phyloP scores from a whole-genome alignment of 2,113 vertebrate species.

The Myanophis thanlyinensis region DNA sequence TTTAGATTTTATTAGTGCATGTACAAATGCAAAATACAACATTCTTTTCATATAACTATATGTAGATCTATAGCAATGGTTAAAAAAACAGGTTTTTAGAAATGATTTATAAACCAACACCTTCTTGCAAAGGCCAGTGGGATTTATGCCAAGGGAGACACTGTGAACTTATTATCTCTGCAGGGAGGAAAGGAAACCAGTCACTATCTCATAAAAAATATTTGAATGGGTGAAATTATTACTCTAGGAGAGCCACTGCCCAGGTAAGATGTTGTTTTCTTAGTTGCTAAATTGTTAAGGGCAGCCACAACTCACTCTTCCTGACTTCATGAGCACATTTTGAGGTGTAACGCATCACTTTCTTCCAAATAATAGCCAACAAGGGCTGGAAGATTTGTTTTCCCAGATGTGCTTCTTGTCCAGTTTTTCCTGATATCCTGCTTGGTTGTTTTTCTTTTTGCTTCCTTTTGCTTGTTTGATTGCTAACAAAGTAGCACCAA shows the following conservation, averaged over 20 bases:
- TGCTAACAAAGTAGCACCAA: constrained; percentile 9
- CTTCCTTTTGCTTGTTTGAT: constrained; percentile 45
- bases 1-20: neutral
- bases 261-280: constrained; percentile 16
- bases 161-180: neutral
- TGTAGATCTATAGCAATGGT: neutral
- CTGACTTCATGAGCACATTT: constrained; percentile 42
- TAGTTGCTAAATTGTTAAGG: constrained; percentile 17
- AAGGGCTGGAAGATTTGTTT: constrained; percentile 48
- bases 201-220: neutral
- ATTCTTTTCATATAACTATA: neutral
- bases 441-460: constrained; percentile 7
- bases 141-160: neutral
- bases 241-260: neutral
- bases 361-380: constrained; percentile 33
- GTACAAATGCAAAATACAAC: neutral
- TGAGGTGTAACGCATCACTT: constrained; percentile 22
- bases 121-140: neutral
- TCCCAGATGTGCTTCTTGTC: constrained; percentile 48
- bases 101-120: neutral
- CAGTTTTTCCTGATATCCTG: constrained; percentile 12
- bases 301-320: constrained; percentile 23
- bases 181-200: neutral
- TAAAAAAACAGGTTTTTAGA: neutral
- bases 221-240: constrained; percentile 16